Evolutionary conservation across 2,888 invertebrate genomes (phyloP).

Genomic region (Rosalia funebris): DNA sequence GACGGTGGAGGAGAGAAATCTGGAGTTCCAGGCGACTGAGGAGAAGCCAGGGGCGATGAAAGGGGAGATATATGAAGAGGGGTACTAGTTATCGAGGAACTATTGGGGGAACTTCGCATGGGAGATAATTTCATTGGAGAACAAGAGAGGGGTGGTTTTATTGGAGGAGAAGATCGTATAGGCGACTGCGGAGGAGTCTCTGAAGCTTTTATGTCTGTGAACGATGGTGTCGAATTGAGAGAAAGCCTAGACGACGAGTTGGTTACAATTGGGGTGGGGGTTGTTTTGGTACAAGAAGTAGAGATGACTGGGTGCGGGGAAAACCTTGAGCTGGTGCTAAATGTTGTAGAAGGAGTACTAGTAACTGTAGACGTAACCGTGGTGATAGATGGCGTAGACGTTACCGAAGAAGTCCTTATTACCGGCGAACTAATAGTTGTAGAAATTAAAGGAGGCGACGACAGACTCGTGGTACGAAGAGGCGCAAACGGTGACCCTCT

Average conservation of each 20-base stretch:
- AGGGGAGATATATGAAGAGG: slow-evolving; percentile 47
- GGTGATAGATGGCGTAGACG: slow-evolving; percentile 29
- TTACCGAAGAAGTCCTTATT: slow-evolving; percentile 19
- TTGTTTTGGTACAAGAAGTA: slow-evolving; percentile 26
- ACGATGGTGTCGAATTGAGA: not conserved
- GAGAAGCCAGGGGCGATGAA: slow-evolving; percentile 55
- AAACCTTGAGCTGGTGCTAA: slow-evolving; percentile 36
- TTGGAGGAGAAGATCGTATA: slow-evolving; percentile 56
- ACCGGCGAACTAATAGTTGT: slow-evolving; percentile 33
- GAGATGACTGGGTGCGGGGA: slow-evolving; percentile 28
- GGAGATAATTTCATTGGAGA: slow-evolving; percentile 53
- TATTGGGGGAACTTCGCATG: slow-evolving; percentile 50
- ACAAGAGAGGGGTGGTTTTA: slow-evolving; percentile 57
- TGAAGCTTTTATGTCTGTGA: not conserved
- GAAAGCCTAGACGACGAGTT: not conserved
- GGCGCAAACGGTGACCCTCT: slow-evolving; percentile 56
- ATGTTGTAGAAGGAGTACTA: slow-evolving; percentile 39
- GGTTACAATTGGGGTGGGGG: slow-evolving; percentile 29
- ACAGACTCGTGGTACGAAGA: slow-evolving; percentile 53
- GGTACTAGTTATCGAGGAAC: slow-evolving; percentile 36
- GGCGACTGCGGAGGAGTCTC: slow-evolving; percentile 34
- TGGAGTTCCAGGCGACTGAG: slow-evolving; percentile 31
- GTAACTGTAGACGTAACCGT: slow-evolving; percentile 24
- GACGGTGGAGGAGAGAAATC: slow-evolving; percentile 54
- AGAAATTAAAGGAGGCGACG: slow-evolving; percentile 46